phyloP scores from a whole-genome alignment of 2,113 vertebrate genomes.

The Corvus moneduloides region DNA sequence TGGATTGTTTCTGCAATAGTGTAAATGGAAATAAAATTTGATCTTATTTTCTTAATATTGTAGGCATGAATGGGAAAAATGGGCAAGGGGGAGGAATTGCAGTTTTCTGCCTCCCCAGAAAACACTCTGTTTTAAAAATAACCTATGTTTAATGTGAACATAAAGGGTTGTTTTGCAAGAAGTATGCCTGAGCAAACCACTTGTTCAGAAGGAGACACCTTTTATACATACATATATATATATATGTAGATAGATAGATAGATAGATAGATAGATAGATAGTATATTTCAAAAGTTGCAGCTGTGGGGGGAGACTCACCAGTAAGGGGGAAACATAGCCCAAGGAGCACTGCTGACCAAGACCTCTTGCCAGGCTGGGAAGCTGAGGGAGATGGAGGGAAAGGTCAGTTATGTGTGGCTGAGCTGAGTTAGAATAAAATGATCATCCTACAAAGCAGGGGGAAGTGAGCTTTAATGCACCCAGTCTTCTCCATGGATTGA shows the following conservation, averaged over 20 bases:
- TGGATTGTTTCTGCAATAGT: neutral
- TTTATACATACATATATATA: neutral
- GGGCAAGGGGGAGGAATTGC: neutral
- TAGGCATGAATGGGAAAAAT: neutral
- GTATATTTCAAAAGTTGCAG: neutral
- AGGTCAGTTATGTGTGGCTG: neutral
- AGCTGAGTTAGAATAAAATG: neutral
- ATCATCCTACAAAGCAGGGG: neutral
- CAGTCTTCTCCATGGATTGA: neutral
- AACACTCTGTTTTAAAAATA: neutral
- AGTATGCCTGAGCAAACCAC: neutral
- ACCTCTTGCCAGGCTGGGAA: neutral
- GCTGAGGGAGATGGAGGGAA: neutral
- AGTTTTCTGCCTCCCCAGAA: neutral
- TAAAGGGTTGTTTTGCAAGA: neutral
- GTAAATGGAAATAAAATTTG: neutral
- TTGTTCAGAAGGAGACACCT: accelerated
- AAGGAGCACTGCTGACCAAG: neutral
- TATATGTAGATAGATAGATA: too few species aligned
- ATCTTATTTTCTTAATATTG: neutral
- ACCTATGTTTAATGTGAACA: neutral
- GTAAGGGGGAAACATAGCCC: neutral
- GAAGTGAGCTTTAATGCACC: neutral
- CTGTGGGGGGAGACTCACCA: neutral
- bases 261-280: too few species aligned